These are phyloP conservation scores for Drosophila ananassae DNA, from an alignment of 1,140 invertebrate genomes.

Conservation along the genomic window DNA sequence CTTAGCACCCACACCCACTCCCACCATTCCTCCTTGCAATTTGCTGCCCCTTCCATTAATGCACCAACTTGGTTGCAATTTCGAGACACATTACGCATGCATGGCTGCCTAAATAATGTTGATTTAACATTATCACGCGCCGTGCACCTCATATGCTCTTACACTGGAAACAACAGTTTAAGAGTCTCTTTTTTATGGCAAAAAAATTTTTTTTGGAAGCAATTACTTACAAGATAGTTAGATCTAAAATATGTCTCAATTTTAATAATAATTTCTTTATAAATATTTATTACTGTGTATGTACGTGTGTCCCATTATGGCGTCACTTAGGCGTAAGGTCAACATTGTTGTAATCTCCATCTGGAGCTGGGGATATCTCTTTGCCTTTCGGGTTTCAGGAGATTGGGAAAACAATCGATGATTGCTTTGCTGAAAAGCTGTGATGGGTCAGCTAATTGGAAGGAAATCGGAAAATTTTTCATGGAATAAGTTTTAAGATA, in stretches of 20 bases:
- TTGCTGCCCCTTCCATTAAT: constrained; percentile 1
- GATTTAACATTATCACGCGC: constrained; percentile 81
- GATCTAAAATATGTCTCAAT: too few relatives aligned
- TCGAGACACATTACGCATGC: constrained; percentile 83
- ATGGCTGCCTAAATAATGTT: constrained; percentile 83
- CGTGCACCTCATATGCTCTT: constrained; percentile 15
- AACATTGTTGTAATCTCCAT: constrained; percentile 45
- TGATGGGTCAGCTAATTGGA: constrained; percentile 24
- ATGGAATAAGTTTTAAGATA: background rate
- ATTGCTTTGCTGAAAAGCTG: background rate
- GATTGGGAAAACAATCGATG: constrained; percentile 39
- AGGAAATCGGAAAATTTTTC: background rate
- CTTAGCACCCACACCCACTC: constrained; percentile 7
- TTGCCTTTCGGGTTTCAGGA: constrained; percentile 3
- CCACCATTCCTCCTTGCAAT: background rate
- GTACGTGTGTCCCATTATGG: constrained; percentile 24
- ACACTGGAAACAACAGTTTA: constrained; percentile 4
- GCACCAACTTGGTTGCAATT: constrained; percentile 56
- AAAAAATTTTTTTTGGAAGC: background rate
- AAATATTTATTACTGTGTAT: constrained; percentile 4
- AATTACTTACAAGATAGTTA: background rate
- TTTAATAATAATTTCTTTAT: too few relatives aligned
- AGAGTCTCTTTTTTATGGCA: background rate
- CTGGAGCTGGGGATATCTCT: constrained; percentile 2
- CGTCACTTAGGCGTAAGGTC: constrained; percentile 46